These are phyloP conservation scores for Noturus placidus DNA, from an alignment of 2,113 vertebrate genomes.

Conservation along the genomic window DNA sequence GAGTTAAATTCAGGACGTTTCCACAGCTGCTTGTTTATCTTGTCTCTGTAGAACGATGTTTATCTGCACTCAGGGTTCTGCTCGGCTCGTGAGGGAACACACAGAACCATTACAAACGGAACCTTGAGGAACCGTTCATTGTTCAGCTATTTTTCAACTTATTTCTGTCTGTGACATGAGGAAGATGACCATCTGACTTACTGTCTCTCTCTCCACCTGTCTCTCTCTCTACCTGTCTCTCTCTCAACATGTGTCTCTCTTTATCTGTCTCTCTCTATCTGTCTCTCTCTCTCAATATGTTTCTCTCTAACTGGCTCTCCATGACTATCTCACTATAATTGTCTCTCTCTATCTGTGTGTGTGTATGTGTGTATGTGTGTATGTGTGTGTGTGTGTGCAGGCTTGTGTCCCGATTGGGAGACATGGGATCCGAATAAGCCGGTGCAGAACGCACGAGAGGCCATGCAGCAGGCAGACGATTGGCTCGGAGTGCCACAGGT, in stretches of 20 bases:
- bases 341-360: background rate
- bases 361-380: constrained; percentile 21
- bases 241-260: background rate
- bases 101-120: background rate
- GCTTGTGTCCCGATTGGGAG: constrained; percentile 89
- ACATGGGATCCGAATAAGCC: constrained; percentile 89
- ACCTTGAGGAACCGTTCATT: background rate
- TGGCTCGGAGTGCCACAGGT: constrained; percentile 93
- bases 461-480: constrained; percentile 92
- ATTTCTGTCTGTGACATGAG: background rate
- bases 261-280: background rate
- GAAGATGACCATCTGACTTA: background rate
- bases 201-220: background rate
- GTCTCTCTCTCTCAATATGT: background rate
- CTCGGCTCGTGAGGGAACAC: background rate
- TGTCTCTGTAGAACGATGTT: background rate
- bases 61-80: background rate
- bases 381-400: constrained; percentile 61
- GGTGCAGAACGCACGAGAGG: constrained; percentile 86
- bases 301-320: background rate
- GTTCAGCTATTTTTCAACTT: background rate
- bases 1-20: constrained; percentile 11
- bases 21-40: background rate
- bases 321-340: too few species aligned
- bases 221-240: background rate